Evolutionary conservation across 2,797 vertebrate species (phyloP), one percentile per base, ranked within the genome.

Genomic region (Dicrostonyx torquatus): DNA sequence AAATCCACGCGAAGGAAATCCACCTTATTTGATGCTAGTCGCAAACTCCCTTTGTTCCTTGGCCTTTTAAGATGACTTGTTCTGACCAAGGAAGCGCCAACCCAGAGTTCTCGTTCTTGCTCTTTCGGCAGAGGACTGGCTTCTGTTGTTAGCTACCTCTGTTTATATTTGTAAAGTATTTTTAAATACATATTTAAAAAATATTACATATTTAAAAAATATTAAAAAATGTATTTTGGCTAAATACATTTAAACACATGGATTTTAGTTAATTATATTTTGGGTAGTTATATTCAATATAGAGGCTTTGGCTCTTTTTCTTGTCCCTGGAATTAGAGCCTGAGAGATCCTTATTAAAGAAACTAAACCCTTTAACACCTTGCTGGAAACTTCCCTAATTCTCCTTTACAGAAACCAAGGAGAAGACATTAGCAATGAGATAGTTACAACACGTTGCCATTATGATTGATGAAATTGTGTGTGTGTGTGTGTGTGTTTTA

Each of bases 91-190:
- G 20, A 72, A 43, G 1, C 64, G 34, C n/a, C 72, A 76, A 10
- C 29, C n/a, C 34, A 92, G 45, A 40, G 0, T 14, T 48, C 43
- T 89, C 0, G 0, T 31, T 64, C n/a, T 17, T 10, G 4, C 55
- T 89, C 7, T 72, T 64, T 37, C 43, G 75, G 40, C 11, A 87
- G 50, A 72, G n/a, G 77, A 43, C 50, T 37, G 5, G 6, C 29
- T 89, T 93, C 34, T 80, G 60, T 53, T 26, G 6, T 34, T 89
- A 26, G 3, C 43, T 17, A 53, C n/a, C 14, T 91, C 22, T 62
- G 3, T 78, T 31, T 88, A 9, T 75, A 66, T 90, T 62, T 89
- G 14, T 58, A 86, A 94, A 86, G 72, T 43, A 60, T 93, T 90
- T 24, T 17, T 13, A 79, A 85, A 87, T 84, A 37, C 66, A 1